Conservation (phyloP, 2,113 vertebrate genomes). For the Actinemys pallida region DNA sequence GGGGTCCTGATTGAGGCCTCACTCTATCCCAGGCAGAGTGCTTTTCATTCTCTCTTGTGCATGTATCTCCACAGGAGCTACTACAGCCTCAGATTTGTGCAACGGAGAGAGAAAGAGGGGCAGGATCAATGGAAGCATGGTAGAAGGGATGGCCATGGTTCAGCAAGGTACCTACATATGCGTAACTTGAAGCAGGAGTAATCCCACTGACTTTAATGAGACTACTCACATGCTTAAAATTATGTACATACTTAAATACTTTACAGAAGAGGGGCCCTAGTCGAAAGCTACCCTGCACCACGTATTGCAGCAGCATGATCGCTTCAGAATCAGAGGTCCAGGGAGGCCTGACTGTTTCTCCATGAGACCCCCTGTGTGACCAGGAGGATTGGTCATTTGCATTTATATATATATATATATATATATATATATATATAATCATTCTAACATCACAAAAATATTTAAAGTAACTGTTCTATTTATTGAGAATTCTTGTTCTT, state of each 20-base stretch:
- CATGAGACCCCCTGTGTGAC: not conserved
- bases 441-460: not conserved
- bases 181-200: not conserved
- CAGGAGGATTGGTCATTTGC: not conserved
- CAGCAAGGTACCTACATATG: not conserved
- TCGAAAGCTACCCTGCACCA: not conserved
- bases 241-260: accelerated
- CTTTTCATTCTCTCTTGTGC: not conserved
- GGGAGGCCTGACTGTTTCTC: not conserved
- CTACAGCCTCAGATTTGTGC: not conserved
- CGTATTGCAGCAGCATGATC: not conserved
- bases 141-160: not conserved
- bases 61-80: not conserved
- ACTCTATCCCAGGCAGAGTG: not conserved
- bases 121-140: not conserved
- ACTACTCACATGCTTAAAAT: not conserved
- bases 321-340: not conserved
- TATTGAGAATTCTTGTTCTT: not conserved
- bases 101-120: not conserved
- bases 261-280: not conserved
- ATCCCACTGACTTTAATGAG: not conserved
- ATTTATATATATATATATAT: not conserved
- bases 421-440: not conserved
- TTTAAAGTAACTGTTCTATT: not conserved
- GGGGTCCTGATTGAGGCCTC: not conserved